Evolutionary conservation across 2,797 vertebrate species (phyloP), one percentile per base, ranked within the genome.

Genomic region (Diceros bicornis): DNA sequence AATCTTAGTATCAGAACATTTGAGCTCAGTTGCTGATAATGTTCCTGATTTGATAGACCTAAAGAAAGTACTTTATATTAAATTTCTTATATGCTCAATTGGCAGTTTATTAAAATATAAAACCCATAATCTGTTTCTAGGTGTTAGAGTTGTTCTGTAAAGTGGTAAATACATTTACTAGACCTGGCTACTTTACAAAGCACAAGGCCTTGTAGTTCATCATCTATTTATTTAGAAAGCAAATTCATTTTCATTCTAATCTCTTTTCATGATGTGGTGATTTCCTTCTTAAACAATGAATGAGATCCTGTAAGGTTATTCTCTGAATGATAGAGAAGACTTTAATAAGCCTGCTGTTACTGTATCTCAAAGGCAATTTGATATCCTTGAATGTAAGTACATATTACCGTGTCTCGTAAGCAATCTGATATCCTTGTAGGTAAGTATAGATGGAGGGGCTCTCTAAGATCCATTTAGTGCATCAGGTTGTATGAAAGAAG

Each of bases 241-340:
- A 96, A 29, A 87, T 78, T 96, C 34, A 69, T 34, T 96, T 87
- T 82, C 21, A 89, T 75, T 74, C 55, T 96, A n/a, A 52, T 88
- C 14, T 55, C 29, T 97, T 92, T 82, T 89, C 57, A 59, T 55
- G 66, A 81, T 75, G 21, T 55, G 89, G 94, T 91, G 82, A 25
- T 41, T 71, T 98, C 47, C 68, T 83, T 95, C 62, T 89, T 96
- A 77, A 83, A 82, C 69, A 77, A 37, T 44, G 27, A 74, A 34
- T 93, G 32, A 71, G 59, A 86, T 66, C 81, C 75, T 91, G 90
- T 93, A 83, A 96, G 64, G 29, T 96, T 55, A 27, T 92, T 89
- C 68, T 94, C 57, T 34, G 52, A 92, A 72, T 83, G 66, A 89
- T 47, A 93, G 81, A 59, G 78, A 89, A 82, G 68, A 87, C 64